Base-by-base conservation (phyloP, 1,140 invertebrate genomes). In the Philopotamus ludificatus region DNA sequence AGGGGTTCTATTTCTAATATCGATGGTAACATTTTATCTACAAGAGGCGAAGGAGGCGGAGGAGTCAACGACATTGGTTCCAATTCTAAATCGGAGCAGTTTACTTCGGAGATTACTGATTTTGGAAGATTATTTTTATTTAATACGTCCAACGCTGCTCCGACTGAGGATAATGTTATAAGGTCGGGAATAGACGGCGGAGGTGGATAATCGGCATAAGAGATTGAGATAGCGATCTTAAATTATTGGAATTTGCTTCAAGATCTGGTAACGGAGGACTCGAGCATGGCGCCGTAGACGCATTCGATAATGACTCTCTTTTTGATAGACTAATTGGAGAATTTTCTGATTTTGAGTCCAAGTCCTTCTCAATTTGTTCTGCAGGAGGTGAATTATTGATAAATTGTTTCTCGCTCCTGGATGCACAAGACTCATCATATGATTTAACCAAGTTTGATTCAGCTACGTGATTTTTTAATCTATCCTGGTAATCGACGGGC, bases 371-470 rank as follows among this genome's bases (percentile, higher is more conserved):
- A 49, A 26, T n/a, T 63, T 34, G 4, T 34, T 7, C 12, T 12
- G 28, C 4, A 34, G 4, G 28, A 34, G 28, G 28, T 34, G 12
- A 34, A 34, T 7, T 34, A 7, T 34, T 12, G 16, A 4, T 47
- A 47, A 47, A n/a, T 49, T 47, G 58, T 22, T 50, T 63, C 16
- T 63, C 28, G 26, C n/a, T 50, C 55, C 50, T 67, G 3, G 68
- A 67, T 16, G 34, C 41, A 20, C 65, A 67, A 58, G 59, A 67
- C 44, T 70, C 68, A 50, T 69, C 67, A 54, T 70, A 70, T 15
- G 68, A 70, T 45, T 70, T 70, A 10, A 41, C 25, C 3, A 70
- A 41, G 21, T 47, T 60, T 9, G 55, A 45, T 41, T 62, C 28
- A 1, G 55, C 21, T 26, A n/a, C 21, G 8, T 12, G n/a, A 47